Evolutionary conservation across 2,797 vertebrate species (phyloP), one percentile per base, ranked within the genome.

Genomic region (Pseudocheirus occidentalis): DNA sequence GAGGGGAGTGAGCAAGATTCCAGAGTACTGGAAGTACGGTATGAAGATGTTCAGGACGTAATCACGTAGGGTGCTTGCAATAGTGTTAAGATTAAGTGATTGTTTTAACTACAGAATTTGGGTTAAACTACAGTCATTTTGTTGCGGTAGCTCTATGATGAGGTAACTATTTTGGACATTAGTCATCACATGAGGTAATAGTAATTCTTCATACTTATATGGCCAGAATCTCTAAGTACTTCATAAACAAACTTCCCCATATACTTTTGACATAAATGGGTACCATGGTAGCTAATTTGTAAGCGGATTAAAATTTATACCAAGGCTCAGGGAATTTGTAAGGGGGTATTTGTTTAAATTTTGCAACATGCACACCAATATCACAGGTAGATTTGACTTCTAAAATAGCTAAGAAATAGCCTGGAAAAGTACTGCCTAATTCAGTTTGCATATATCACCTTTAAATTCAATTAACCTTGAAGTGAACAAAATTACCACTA

Each of bases 381-480:
- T 40, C 3, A 55, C 5, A 90, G 66, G 4, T 93, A 90, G 29
- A 46, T 46, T 10, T 81, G 73, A 81, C 73, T 81, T 81, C 73
- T 46, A 11, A 81, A 73, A 50, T 55, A 81, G 53, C 66, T 5
- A 46, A 55, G 54, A 92, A 4, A n/a, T 6, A 18, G n/a, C 52
- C 34, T 93, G 46, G 50, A 95, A 55, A 87, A 90, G 16, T 53
- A 56, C 46, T 9, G 56, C 28, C 10, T 73, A 46, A 90, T 93
- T 90, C 66, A 92, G 90, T 55, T 58, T 55, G 59, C 27, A 73
- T 73, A 11, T 3, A 0, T 59, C 66, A 90, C 81, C 91, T 92
- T 92, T 81, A 18, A 90, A 31, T n/a, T 87, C 73, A 93, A 91
- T 90, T 16, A 95, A 56, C 55, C 21, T 40, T 92, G 29, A 81